Evolutionary conservation across 2,797 vertebrate genomes (phyloP), one percentile per base, ranked within the genome.

Genomic region (Sebastes elongatus): DNA sequence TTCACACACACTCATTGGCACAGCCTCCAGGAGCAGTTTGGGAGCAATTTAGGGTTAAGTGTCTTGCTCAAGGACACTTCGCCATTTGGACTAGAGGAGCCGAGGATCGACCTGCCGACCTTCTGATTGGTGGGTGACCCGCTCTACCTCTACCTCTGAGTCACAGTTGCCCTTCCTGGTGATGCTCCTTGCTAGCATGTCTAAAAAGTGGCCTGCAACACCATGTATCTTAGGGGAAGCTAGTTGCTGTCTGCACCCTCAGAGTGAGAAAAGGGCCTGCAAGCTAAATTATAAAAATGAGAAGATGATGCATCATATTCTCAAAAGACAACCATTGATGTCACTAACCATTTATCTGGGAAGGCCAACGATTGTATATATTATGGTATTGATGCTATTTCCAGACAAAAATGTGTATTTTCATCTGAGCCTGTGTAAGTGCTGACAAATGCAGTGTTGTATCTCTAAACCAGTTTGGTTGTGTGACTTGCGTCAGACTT

Each of bases 341-440:
- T 56, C 53, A 65, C 25, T 23, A 23, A 11, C 14, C 25, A 20
- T 33, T 22, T 16, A 25, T 27, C n/a, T 52, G 11, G 22, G 22
- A 38, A 9, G 42, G n/a, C n/a, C 11, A 52, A 25, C 53, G 4
- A 35, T 6, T 2, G 11, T 33, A 42, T 3, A 32, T 46, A 59
- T 42, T 42, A 66, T 73, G 52, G 33, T 14, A 22, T 18, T 52
- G 22, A 46, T 33, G 33, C 13, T 25, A 27, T 71, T 59, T 72
- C 23, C n/a, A 38, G 60, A 74, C 4, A 42, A 62, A 78, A 70
- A 52, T 42, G 16, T 63, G 28, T 46, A 60, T 38, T 78, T 78
- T 38, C 5, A 53, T 67, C 64, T 78, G 55, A 33, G 59, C 46
- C 33, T 32, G 55, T 18, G n/a, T 60, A 49, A 30, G 66, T 49